Percentiles rank a stretch among this genome's conserved stretches.
phyloP scores from a whole-genome alignment of 2,113 vertebrate species.

The Tautogolabrus adspersus region DNA sequence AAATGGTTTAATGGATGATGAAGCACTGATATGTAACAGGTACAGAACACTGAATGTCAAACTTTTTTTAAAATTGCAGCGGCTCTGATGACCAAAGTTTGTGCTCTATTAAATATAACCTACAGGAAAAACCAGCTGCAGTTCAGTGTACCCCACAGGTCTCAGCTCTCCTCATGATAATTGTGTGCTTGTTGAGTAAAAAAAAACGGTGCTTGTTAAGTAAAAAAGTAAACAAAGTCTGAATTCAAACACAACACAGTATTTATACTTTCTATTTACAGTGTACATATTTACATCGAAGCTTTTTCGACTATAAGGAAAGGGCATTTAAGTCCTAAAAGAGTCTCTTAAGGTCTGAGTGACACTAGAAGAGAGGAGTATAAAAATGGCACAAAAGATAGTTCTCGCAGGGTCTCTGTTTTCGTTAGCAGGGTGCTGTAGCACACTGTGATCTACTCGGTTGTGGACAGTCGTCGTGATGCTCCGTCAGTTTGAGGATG shows the following conservation, averaged over 20 bases:
- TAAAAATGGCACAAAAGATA: constrained; percentile 7
- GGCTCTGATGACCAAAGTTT: constrained; percentile 19
- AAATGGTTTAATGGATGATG: constrained; percentile 67
- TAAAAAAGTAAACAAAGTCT: constrained; percentile 56
- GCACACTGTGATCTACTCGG: constrained; percentile 42
- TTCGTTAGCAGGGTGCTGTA: constrained; percentile 72
- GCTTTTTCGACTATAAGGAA: constrained; percentile 41
- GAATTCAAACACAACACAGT: constrained; percentile 26
- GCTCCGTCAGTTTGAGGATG: constrained; percentile 83
- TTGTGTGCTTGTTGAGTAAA: constrained; percentile 51
- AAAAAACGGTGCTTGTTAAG: constrained; percentile 37
- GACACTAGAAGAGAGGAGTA: not conserved
- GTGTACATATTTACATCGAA: constrained; percentile 74
- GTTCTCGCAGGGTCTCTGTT: constrained; percentile 2
- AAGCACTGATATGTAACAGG: constrained; percentile 63
- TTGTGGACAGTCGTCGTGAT: constrained; percentile 52
- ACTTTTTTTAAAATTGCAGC: not conserved
- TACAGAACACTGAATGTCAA: constrained; percentile 55
- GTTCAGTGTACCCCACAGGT: not conserved
- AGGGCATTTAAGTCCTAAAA: constrained; percentile 39
- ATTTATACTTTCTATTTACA: constrained; percentile 77
- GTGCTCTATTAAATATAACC: constrained; percentile 34
- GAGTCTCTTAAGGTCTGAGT: not conserved
- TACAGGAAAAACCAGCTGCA: constrained; percentile 48
- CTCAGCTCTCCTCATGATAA: not conserved